These are phyloP conservation scores for Oncorhynchus nerka DNA, from an alignment of 2,113 vertebrate genomes.

Conservation along the genomic window DNA sequence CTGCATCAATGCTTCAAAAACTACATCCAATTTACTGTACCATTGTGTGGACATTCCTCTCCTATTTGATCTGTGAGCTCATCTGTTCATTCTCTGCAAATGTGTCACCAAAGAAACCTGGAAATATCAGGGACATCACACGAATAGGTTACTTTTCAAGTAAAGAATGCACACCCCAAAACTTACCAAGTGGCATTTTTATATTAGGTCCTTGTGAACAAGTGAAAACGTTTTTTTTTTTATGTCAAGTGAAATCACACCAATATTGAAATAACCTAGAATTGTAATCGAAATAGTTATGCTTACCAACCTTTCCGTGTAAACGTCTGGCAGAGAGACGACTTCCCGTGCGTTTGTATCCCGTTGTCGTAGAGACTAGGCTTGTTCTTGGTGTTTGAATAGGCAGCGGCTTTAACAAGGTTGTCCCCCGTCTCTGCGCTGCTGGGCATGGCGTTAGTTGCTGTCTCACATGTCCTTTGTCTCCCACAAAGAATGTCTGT, in stretches of 20 bases:
- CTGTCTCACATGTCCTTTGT: too few relatives aligned
- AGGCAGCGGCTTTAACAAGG: not conserved
- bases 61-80: not conserved
- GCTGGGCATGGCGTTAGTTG: too few relatives aligned
- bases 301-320: constrained; percentile 39
- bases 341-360: constrained; percentile 47
- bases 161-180: too few relatives aligned
- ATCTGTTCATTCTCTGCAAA: constrained; percentile 28
- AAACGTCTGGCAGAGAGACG: not conserved
- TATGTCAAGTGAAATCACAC: not conserved
- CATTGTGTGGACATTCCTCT: constrained; percentile 26
- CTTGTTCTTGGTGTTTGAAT: not conserved
- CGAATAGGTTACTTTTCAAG: not conserved
- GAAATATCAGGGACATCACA: not conserved
- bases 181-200: too few relatives aligned
- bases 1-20: too few relatives aligned
- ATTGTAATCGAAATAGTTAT: not conserved
- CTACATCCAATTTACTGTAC: constrained; percentile 8
- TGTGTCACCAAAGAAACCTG: not conserved
- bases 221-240: not conserved
- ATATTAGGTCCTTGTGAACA: too few relatives aligned
- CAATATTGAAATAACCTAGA: not conserved
- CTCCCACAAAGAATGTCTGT: too few relatives aligned
- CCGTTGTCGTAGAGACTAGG: constrained; percentile 49
- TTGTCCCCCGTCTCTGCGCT: not conserved